Evolutionary conservation across 2,797 vertebrate genomes (phyloP).

Genomic region (Pipistrellus kuhlii): DNA sequence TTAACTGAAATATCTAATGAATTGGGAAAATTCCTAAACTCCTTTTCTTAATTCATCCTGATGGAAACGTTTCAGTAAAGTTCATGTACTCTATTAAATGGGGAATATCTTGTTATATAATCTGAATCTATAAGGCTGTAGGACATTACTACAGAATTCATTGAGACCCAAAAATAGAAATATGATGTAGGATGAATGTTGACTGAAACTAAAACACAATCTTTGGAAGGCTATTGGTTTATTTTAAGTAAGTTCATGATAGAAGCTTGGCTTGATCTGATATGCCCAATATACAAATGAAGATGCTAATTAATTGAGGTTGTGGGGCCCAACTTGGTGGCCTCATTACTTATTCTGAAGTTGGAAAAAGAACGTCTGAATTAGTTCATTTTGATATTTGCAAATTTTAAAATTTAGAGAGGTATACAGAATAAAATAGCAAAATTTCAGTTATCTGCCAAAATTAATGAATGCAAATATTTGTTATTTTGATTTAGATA

Average conservation of each 20-base stretch:
- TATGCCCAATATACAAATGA: neutral
- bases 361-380: neutral
- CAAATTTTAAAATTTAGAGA: neutral
- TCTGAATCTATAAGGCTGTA: neutral
- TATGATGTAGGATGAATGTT: neutral
- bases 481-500: conserved; percentile 2
- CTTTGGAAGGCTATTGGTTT: neutral
- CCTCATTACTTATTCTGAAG: neutral
- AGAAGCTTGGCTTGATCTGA: neutral
- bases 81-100: neutral
- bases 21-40: conserved; percentile 1
- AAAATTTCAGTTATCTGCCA: neutral
- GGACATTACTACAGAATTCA: neutral
- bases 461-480: neutral
- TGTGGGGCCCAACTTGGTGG: neutral
- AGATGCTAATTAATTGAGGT: neutral
- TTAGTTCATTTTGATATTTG: neutral
- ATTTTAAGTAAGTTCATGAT: conserved; percentile 34
- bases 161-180: neutral
- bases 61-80: neutral
- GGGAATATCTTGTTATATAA: neutral
- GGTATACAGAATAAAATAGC: neutral
- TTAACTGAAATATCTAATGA: conserved; percentile 57
- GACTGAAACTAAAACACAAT: neutral
- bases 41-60: neutral